Evolutionary conservation across 2,113 vertebrate genomes (phyloP).

Genomic region (Alligator sinensis): DNA sequence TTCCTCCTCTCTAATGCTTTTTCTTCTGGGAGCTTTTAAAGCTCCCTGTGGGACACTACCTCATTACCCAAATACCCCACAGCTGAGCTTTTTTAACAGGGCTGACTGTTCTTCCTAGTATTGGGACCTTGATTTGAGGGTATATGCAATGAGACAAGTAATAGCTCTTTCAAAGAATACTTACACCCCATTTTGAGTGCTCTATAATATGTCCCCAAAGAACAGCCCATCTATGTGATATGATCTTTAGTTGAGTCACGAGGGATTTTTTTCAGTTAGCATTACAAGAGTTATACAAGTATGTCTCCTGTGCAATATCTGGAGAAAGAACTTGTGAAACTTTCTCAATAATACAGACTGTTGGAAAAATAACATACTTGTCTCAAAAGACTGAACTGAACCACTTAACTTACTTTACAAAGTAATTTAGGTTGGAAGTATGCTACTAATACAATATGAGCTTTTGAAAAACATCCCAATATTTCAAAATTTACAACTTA

Average conservation of each 20-base stretch:
- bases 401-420: not conserved
- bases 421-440: not conserved
- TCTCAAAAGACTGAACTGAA: not conserved
- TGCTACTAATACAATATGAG: not conserved
- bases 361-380: not conserved
- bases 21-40: too few relatives aligned
- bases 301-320: not conserved
- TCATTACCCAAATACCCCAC: too few relatives aligned
- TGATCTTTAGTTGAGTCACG: not conserved
- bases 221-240: not conserved
- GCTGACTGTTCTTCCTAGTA: too few relatives aligned
- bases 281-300: not conserved
- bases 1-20: too few relatives aligned
- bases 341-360: not conserved
- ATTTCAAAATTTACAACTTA: not conserved
- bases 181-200: fast-evolving
- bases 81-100: too few relatives aligned
- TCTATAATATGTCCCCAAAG: not conserved
- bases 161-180: not conserved
- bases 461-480: not conserved
- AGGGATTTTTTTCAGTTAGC: not conserved
- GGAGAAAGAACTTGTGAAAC: not conserved
- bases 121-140: not conserved
- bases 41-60: too few relatives aligned
- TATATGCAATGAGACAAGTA: not conserved